These are phyloP conservation scores for Axis porcinus DNA, from an alignment of 2,113 vertebrate species.

Conservation along the genomic window DNA sequence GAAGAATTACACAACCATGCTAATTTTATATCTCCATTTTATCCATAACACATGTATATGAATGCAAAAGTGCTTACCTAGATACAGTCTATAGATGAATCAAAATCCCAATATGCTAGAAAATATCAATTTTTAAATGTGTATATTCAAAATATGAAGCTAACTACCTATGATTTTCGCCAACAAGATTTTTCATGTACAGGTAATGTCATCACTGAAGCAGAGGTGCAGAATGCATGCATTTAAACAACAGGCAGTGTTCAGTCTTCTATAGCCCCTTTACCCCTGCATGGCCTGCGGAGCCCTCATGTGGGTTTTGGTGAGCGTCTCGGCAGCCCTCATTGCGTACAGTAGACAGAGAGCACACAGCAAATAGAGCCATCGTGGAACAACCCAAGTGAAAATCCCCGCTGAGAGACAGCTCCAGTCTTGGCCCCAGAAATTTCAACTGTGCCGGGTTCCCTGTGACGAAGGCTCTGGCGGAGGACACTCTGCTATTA, in stretches of 20 bases:
- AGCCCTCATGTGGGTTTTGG: constrained; percentile 32
- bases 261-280: constrained; percentile 5
- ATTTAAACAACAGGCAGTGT: neutral
- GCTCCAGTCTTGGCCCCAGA: neutral
- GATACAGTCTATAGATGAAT: neutral
- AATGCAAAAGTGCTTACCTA: neutral
- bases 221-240: constrained; percentile 44
- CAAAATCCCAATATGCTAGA: neutral
- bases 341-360: neutral
- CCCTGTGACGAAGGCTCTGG: neutral
- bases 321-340: neutral
- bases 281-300: neutral
- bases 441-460: neutral
- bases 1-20: neutral
- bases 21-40: neutral
- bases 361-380: neutral
- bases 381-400: constrained; percentile 13
- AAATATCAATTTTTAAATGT: neutral
- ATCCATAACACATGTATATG: neutral
- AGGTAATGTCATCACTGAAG: constrained; percentile 42
- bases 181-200: constrained; percentile 32
- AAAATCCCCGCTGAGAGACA: constrained; percentile 7
- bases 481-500: neutral
- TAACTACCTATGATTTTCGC: neutral
- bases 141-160: neutral